These are phyloP conservation scores for Lasioglossum marginatum DNA, from an alignment of 2,888 invertebrate species.

Conservation along the genomic window DNA sequence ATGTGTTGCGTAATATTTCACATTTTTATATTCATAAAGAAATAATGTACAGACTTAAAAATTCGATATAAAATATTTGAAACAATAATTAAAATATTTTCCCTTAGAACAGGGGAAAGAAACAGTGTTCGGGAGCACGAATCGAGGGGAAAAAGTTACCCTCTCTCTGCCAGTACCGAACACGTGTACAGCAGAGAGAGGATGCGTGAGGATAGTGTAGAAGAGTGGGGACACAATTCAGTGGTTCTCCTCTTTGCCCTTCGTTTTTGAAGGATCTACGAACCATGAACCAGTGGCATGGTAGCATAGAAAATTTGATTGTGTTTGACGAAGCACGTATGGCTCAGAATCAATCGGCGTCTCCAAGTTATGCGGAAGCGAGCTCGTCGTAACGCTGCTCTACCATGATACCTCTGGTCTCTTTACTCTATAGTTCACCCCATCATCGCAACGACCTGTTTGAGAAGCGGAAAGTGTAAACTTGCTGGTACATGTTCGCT, in stretches of 20 bases:
- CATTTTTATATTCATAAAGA: too few species aligned
- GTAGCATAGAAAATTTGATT: not conserved
- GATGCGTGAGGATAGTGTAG: too few species aligned
- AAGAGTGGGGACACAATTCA: not conserved
- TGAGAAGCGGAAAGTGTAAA: constrained; percentile 16
- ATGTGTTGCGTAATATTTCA: too few species aligned
- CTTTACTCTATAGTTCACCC: constrained; percentile 9
- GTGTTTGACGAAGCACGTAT: not conserved
- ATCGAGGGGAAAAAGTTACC: too few species aligned
- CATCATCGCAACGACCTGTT: constrained; percentile 17
- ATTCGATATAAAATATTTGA: too few species aligned
- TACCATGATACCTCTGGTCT: not conserved
- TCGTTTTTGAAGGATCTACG: not conserved
- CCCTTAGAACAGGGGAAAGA: too few species aligned
- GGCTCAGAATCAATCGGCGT: not conserved
- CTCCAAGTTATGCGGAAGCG: not conserved
- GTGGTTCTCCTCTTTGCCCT: not conserved
- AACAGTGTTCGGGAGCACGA: too few species aligned
- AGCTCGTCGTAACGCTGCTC: not conserved
- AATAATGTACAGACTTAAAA: too few species aligned
- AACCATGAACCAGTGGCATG: not conserved
- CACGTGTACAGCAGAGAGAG: too few species aligned
- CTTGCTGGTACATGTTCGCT: constrained; percentile 12
- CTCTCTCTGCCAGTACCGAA: too few species aligned
- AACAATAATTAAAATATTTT: too few species aligned